These are phyloP conservation scores for Drosophila pandora DNA, from an alignment of 1,140 invertebrate species.

Conservation along the genomic window DNA sequence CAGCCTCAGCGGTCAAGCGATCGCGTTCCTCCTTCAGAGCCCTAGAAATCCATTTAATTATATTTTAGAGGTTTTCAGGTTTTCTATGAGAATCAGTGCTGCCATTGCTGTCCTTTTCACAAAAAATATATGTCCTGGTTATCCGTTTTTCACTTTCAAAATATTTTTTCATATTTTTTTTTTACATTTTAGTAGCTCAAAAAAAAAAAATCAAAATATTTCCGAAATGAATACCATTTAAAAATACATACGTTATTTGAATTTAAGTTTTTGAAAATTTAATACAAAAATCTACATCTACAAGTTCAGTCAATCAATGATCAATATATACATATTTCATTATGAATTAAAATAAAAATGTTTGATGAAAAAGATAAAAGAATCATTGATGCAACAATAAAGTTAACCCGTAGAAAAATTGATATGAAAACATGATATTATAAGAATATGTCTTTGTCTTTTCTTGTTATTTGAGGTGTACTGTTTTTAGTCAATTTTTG, in stretches of 20 bases:
- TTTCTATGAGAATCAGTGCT: background rate
- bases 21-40: constrained; percentile 53
- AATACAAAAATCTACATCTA: too few species aligned
- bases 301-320: background rate
- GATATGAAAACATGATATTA: background rate
- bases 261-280: too few species aligned
- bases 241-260: too few species aligned
- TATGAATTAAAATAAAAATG: background rate
- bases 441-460: background rate
- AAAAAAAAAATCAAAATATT: too few species aligned
- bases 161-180: background rate
- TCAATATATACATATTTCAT: background rate
- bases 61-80: background rate
- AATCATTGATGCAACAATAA: background rate
- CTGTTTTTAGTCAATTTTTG: background rate
- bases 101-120: background rate
- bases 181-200: too few species aligned
- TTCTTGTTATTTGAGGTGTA: background rate
- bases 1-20: constrained; percentile 43
- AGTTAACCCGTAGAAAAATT: background rate
- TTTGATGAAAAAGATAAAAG: background rate
- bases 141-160: background rate
- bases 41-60: constrained; percentile 13
- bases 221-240: too few species aligned
- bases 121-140: background rate